Evolutionary conservation across 2,113 vertebrate genomes (phyloP), one percentile per base, ranked within the genome.

Genomic region (Ellobius talpinus): DNA sequence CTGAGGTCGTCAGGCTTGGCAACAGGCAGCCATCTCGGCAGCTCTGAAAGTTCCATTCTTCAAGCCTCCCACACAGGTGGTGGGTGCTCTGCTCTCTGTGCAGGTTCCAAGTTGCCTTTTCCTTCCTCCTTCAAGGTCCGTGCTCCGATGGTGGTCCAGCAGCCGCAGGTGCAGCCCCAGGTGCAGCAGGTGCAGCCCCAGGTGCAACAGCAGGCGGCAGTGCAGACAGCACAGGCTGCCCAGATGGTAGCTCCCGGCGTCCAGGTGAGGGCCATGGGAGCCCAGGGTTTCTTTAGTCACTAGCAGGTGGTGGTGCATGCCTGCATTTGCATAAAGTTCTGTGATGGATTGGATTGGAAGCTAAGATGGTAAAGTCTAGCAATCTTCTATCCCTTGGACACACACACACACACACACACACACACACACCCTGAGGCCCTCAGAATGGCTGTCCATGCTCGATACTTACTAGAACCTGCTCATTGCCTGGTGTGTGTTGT

Each of bases 221-320:
- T 97, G 33, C 97, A 98, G 55, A 79, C 98, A 3, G 97, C 98
- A 14, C 99, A 99, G 1, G 98, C 98, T 92, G 98, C 98, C 94
- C 99, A 99, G 97, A 98, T 99, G 97, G 99, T 98, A 66, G 98
- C 99, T 65, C 97, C 98, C 21, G 97, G 98, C 24, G 99, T 99
- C 94, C 99, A 99, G 99, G 99, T 99, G 99, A 99, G 99, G 88
- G 81, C 73, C 63, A 84, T 26, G 31, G 5, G 89, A 68, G 90
- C 94, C 68, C 65, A 52, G 91, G 45, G 77, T 89, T 42, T 72
- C 36, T 11, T 90, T 73, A 90, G 87, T 90, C 39, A 68, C 93
- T 91, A 89, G 95, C 97, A 91, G 96, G 96, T 58, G 58, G 58
- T 58, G 58, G 58, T 98, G 97, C 97, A 6, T 84, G 23, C 14